Percentiles rank a stretch among this genome's conserved stretches.
These are phyloP conservation scores for Bradypodion ventrale DNA, from an alignment of 2,797 vertebrate genomes.

Conservation along the genomic window DNA sequence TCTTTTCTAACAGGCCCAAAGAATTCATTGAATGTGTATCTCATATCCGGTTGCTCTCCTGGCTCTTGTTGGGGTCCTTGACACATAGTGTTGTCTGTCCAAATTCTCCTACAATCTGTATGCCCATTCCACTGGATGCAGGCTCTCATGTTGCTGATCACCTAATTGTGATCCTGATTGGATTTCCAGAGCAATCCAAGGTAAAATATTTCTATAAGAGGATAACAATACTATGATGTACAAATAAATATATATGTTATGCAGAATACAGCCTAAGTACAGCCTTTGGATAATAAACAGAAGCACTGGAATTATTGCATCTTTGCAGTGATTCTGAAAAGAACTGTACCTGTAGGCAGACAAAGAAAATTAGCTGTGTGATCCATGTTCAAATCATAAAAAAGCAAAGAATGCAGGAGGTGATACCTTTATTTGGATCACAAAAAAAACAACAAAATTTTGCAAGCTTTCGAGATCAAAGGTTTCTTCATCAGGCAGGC, in stretches of 20 bases:
- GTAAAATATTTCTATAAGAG: conserved; percentile 75
- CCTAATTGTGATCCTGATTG: conserved; percentile 97
- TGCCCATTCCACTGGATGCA: conserved; percentile 96
- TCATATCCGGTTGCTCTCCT: conserved; percentile 96
- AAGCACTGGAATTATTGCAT: not conserved
- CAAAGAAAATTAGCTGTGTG: no score
- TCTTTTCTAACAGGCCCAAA: conserved; percentile 85
- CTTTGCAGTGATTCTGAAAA: not conserved
- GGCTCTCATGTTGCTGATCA: conserved; percentile 98
- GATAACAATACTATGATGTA: conserved; percentile 47
- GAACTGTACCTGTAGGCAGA: not conserved
- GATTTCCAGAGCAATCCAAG: conserved; percentile 99
- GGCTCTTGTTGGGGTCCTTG: conserved; percentile 96
- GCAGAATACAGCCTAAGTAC: not conserved
- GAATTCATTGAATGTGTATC: conserved; percentile 99
- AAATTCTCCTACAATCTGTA: conserved; percentile 89
- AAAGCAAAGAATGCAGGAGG: no score
- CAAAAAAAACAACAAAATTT: no score
- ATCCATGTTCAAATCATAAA: no score
- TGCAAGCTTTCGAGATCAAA: no score
- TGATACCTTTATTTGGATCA: no score
- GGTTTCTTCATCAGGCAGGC: no score
- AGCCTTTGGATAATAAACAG: not conserved
- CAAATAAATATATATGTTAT: not conserved
- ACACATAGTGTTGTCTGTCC: conserved; percentile 95